Percentiles rank a stretch among this genome's conserved stretches.
phyloP scores from a whole-genome alignment of 2,888 invertebrate species.

The Zeuzera pyrina region DNA sequence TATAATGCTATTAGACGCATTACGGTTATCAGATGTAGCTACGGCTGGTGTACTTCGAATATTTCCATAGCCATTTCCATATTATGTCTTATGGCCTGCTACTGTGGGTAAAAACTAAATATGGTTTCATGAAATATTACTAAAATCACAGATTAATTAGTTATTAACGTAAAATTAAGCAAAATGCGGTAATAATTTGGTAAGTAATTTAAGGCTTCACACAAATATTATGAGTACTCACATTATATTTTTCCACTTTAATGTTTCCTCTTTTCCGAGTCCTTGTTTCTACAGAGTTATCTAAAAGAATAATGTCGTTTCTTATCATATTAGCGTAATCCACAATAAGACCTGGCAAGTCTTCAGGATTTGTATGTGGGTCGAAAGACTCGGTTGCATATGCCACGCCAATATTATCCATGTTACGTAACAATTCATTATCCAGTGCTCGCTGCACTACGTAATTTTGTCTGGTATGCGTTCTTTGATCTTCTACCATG shows the following conservation, averaged over 20 bases:
- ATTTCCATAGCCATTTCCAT: no score
- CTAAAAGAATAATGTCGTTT: slow-evolving; percentile 52
- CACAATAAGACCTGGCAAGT: slow-evolving; percentile 45
- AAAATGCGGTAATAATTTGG: background rate
- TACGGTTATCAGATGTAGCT: no score
- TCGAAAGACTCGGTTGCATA: slow-evolving; percentile 31
- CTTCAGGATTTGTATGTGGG: slow-evolving; percentile 32
- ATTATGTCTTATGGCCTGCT: no score
- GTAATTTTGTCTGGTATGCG: slow-evolving; percentile 46
- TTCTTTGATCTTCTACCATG: slow-evolving; percentile 41
- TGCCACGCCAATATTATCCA: slow-evolving; percentile 27
- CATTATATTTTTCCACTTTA: slow-evolving; percentile 39
- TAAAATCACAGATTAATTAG: no score
- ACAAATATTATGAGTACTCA: slow-evolving; percentile 23
- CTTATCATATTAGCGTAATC: slow-evolving; percentile 60
- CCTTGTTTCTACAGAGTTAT: slow-evolving; percentile 57
- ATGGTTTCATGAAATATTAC: no score
- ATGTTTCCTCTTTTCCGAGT: slow-evolving; percentile 54
- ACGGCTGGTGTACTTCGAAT: no score
- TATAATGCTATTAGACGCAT: no score
- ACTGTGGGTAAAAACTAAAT: no score
- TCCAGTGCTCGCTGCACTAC: slow-evolving; percentile 33
- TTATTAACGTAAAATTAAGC: no score
- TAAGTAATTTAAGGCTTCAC: background rate
- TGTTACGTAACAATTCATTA: slow-evolving; percentile 28